These are phyloP conservation scores for Globicephala melas DNA, from an alignment of 2,113 vertebrate genomes.

Conservation along the genomic window DNA sequence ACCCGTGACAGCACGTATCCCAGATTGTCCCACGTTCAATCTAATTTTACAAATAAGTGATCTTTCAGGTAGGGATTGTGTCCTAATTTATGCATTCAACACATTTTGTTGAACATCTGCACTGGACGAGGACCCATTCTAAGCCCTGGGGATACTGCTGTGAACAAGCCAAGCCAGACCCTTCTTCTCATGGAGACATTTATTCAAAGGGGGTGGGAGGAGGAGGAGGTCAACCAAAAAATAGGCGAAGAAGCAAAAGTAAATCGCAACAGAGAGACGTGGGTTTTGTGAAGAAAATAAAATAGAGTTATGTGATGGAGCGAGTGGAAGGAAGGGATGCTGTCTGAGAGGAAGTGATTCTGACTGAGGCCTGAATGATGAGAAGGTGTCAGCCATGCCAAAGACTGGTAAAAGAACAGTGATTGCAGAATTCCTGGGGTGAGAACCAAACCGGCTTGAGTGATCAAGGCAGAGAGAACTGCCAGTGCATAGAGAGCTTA, in stretches of 20 bases:
- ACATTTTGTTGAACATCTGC: not conserved
- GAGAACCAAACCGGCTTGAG: accelerated
- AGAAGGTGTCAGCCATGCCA: not conserved
- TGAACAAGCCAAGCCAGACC: not conserved
- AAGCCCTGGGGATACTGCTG: not conserved
- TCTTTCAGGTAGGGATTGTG: not conserved
- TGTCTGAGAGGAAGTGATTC: not conserved
- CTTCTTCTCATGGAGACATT: not conserved
- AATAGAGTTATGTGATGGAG: not conserved
- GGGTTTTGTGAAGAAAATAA: not conserved
- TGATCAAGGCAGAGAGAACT: not conserved
- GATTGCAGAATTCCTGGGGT: not conserved
- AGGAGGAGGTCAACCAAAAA: not conserved
- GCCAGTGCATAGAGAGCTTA: not conserved
- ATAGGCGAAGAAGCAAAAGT: not conserved
- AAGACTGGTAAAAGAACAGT: not conserved
- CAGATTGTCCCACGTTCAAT: not conserved
- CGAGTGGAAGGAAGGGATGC: not conserved
- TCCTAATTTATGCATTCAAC: not conserved
- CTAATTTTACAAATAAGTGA: not conserved
- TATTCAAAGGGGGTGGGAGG: not conserved
- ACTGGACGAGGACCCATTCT: not conserved
- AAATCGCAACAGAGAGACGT: not conserved
- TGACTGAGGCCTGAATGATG: not conserved
- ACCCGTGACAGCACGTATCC: not conserved